phyloP scores from a whole-genome alignment of 1,140 invertebrate species.

The Zophobas morio region DNA sequence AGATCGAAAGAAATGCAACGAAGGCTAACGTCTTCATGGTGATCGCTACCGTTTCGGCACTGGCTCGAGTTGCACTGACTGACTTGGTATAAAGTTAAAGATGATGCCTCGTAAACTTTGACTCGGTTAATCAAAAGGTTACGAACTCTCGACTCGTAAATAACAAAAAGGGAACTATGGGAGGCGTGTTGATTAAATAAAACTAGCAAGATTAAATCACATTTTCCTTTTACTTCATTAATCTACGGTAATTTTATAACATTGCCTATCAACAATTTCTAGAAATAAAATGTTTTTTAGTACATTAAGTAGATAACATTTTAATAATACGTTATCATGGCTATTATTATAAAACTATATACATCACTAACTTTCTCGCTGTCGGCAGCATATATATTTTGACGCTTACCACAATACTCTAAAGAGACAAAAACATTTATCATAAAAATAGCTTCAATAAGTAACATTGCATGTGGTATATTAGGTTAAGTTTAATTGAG shows the following conservation, averaged over 20 bases:
- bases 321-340: conserved; percentile 54
- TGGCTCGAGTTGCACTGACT: background rate
- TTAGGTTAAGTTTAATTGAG: conserved; percentile 50
- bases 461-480: conserved; percentile 47
- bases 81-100: background rate
- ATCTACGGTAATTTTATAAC: conserved; percentile 56
- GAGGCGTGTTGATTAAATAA: conserved; percentile 11
- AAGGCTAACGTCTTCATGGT: conserved; percentile 15
- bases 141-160: conserved; percentile 19
- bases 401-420: conserved; percentile 51
- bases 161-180: background rate
- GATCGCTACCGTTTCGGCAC: background rate
- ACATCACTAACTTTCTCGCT: conserved; percentile 61
- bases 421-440: conserved; percentile 55
- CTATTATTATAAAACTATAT: conserved; percentile 64
- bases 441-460: conserved; percentile 55
- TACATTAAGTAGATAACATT: conserved; percentile 59
- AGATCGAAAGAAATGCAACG: background rate
- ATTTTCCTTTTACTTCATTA: conserved; percentile 51
- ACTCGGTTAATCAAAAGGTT: conserved; percentile 42
- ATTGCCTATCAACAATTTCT: conserved; percentile 62
- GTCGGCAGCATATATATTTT: conserved; percentile 47
- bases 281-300: conserved; percentile 59
- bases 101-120: conserved; percentile 24
- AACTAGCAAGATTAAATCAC: conserved; percentile 38